phyloP scores from a whole-genome alignment of 2,113 vertebrate genomes.

The Cyphomyrus plagiostoma region DNA sequence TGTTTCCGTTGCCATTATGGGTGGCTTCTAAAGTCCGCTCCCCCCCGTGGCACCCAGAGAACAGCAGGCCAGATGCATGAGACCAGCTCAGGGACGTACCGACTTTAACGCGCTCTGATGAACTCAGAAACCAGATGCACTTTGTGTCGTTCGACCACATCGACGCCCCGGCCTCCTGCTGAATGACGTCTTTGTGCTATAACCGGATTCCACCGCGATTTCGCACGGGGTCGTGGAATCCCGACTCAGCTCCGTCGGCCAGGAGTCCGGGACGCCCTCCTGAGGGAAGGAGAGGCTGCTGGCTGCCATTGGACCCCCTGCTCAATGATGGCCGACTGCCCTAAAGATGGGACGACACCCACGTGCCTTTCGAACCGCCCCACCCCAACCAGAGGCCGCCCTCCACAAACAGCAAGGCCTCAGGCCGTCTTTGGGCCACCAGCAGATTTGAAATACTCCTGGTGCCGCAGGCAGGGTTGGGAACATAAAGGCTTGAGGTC shows the following conservation, averaged over 20 bases:
- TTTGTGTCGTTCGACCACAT: conserved; percentile 49
- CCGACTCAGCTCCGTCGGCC: neutral
- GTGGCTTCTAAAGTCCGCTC: neutral
- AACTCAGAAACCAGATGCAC: conserved; percentile 75
- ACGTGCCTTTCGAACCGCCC: neutral
- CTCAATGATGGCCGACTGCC: neutral
- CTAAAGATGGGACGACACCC: neutral
- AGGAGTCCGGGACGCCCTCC: neutral
- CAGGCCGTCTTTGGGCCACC: neutral
- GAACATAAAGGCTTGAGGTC: neutral
- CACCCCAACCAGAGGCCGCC: neutral
- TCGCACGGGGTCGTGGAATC: neutral
- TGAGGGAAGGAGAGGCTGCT: neutral
- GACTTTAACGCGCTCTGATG: conserved; percentile 57
- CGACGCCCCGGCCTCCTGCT: neutral
- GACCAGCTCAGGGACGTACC: neutral
- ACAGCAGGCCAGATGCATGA: conserved; percentile 58
- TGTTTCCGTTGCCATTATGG: conserved; percentile 28
- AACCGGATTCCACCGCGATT: neutral
- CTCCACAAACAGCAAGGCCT: neutral
- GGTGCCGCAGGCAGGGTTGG: neutral
- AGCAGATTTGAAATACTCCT: neutral
- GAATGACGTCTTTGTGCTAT: neutral
- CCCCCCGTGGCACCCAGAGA: neutral
- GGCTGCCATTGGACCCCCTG: neutral